These are phyloP conservation scores for Alentia gelatinosa DNA, from an alignment of 2,888 invertebrate genomes.

Conservation along the genomic window DNA sequence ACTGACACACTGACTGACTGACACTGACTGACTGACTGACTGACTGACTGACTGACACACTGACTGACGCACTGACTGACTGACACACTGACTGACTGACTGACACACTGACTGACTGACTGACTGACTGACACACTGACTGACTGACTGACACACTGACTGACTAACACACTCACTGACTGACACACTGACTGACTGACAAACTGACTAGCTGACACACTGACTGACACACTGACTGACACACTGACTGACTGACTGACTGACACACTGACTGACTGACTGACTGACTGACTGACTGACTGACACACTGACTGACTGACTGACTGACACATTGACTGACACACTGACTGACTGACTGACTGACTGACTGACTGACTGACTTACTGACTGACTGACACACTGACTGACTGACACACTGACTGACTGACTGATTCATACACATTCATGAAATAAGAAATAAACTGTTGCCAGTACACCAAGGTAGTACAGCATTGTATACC, in stretches of 20 bases:
- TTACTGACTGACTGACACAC: neutral
- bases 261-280: neutral
- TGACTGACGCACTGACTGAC: neutral
- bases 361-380: slow-evolving; percentile 42
- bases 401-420: neutral
- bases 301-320: neutral
- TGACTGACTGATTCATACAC: too few species aligned
- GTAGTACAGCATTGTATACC: too few species aligned
- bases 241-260: neutral
- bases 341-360: too few species aligned
- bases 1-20: neutral
- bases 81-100: neutral
- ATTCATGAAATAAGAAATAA: too few species aligned
- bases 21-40: neutral
- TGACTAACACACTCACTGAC: neutral
- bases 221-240: neutral
- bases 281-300: neutral
- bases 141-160: neutral
- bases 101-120: neutral
- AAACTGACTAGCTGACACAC: neutral
- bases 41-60: neutral
- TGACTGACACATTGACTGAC: neutral
- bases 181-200: neutral
- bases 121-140: neutral
- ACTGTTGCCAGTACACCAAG: too few species aligned